A percentile compares a stretch with the other conserved stretches of the same genome.
Conservation (phyloP, 2,888 invertebrate genomes). For the Acleris sparsana region DNA sequence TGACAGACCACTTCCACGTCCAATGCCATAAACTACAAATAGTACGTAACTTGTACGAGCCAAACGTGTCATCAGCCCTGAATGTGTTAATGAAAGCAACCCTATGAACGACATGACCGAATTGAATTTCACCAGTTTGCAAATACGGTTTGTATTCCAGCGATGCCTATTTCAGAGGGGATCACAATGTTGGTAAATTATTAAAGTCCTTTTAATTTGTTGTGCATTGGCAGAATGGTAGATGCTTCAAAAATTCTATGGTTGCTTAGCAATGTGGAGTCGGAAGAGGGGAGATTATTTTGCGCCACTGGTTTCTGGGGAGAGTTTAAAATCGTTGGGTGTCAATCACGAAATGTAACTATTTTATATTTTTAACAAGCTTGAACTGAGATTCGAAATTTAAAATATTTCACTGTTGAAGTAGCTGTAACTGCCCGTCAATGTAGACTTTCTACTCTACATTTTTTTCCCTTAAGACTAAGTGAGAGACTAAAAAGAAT, state of each 20-base stretch:
- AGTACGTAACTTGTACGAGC: too few species aligned
- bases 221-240: conserved; percentile 29
- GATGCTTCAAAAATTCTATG: conserved; percentile 28
- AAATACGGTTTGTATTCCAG: conserved; percentile 7
- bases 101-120: conserved; percentile 26
- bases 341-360: too few species aligned
- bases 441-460: too few species aligned
- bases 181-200: conserved; percentile 38
- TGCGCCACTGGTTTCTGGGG: not conserved
- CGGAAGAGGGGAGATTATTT: conserved; percentile 6
- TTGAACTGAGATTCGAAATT: too few species aligned
- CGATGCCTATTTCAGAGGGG: conserved; percentile 5
- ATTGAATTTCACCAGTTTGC: not conserved
- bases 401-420: too few species aligned
- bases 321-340: not conserved
- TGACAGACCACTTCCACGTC: conserved; percentile 53
- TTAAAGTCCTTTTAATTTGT: conserved; percentile 41
- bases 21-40: too few species aligned
- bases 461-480: too few species aligned
- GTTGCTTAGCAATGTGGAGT: conserved; percentile 30
- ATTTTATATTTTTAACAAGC: too few species aligned
- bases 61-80: too few species aligned
- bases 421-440: too few species aligned
- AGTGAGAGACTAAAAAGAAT: too few species aligned
- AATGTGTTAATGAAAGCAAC: conserved; percentile 51